These are phyloP conservation scores for Apodemia zela DNA, from an alignment of 2,888 invertebrate genomes.

Conservation along the genomic window DNA sequence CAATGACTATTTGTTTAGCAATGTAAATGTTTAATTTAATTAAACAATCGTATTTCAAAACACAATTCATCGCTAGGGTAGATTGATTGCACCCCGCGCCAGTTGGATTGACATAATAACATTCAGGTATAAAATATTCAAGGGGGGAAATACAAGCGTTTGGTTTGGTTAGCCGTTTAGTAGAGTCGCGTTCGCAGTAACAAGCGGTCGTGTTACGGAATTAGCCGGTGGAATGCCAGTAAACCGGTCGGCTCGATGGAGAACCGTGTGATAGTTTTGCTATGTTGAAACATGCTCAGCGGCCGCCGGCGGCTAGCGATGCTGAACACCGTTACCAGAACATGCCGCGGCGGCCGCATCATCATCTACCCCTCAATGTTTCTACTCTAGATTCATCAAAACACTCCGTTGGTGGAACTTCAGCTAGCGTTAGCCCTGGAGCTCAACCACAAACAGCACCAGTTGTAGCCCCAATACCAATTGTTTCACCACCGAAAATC, in stretches of 20 bases:
- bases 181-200: slow-evolving; percentile 53
- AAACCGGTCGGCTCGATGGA: slow-evolving; percentile 70
- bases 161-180: slow-evolving; percentile 38
- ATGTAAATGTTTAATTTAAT: slow-evolving; percentile 25
- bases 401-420: slow-evolving; percentile 81
- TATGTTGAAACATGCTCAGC: slow-evolving; percentile 88
- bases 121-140: slow-evolving; percentile 46
- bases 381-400: slow-evolving; percentile 84
- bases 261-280: slow-evolving; percentile 61
- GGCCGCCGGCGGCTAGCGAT: slow-evolving; percentile 77
- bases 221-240: slow-evolving; percentile 53
- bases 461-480: slow-evolving; percentile 51
- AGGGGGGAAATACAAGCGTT: slow-evolving; percentile 22
- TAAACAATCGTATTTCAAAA: slow-evolving; percentile 37
- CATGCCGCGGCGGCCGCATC: slow-evolving; percentile 80
- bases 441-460: slow-evolving; percentile 52
- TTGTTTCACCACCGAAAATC: slow-evolving; percentile 67
- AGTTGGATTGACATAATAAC: slow-evolving; percentile 64
- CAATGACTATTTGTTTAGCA: slow-evolving; percentile 22
- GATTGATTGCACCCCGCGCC: slow-evolving; percentile 47
- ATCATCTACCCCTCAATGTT: slow-evolving; percentile 84
- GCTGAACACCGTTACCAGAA: slow-evolving; percentile 78
- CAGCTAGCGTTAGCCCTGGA: slow-evolving; percentile 80
- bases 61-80: slow-evolving; percentile 47
- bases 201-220: slow-evolving; percentile 50